Evolutionary conservation across 2,113 vertebrate species (phyloP).

Genomic region (Engystomops pustulosus): DNA sequence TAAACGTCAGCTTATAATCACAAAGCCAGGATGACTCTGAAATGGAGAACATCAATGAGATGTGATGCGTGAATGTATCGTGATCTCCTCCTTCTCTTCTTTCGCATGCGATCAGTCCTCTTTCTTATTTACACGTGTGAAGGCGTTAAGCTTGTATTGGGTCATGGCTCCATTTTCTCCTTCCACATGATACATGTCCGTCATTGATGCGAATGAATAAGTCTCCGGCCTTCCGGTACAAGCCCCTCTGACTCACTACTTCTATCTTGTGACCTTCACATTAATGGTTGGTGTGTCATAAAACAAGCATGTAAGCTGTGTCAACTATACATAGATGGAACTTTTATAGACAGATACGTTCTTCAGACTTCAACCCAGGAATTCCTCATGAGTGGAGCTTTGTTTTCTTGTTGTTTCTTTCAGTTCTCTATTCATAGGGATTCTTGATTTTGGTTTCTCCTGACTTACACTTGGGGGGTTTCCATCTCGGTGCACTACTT

Average conservation of each 20-base stretch:
- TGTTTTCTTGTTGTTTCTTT: neutral
- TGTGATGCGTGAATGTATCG: neutral
- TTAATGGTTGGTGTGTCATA: conserved; percentile 6
- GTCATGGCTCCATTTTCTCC: neutral
- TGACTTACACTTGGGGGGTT: no score
- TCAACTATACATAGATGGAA: neutral
- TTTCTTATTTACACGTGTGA: neutral
- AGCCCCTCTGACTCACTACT: conserved; percentile 18
- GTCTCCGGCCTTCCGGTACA: conserved; percentile 12
- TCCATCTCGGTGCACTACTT: no score
- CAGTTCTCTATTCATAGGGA: no score
- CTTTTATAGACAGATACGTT: neutral
- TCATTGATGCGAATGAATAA: conserved; percentile 16
- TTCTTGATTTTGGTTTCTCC: no score
- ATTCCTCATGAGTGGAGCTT: neutral
- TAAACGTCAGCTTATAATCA: neutral
- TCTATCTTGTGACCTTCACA: neutral
- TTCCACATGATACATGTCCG: conserved; percentile 34
- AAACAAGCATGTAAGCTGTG: neutral
- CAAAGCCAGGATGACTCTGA: neutral
- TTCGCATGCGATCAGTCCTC: neutral
- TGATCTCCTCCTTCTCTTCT: conserved; percentile 1
- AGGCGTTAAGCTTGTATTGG: conserved; percentile 1
- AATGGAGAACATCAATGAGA: conserved; percentile 24
- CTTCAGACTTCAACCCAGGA: neutral